Evolutionary conservation across 1,140 invertebrate species (phyloP), one percentile per base, ranked within the genome.

Genomic region (Drosophila bocqueti): DNA sequence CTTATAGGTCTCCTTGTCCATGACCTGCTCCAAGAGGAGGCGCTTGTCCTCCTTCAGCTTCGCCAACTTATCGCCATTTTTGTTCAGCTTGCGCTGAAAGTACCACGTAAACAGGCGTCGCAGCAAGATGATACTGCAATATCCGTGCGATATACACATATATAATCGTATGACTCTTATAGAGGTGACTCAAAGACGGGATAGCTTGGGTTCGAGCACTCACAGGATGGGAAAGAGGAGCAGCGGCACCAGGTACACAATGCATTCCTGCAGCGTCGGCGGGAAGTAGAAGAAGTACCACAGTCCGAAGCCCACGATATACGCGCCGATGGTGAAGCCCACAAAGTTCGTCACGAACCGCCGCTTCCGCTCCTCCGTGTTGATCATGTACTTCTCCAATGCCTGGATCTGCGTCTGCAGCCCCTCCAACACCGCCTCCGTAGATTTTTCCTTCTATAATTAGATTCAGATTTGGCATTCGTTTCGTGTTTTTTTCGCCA

Each of bases 1-100:
- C 94, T 99, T 99, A 93, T 99, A 99, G 2, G 98, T 99, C 94
- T 99, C 98, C 52, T 96, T 99, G 92, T 99, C 98, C 95, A 98
- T 99, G 38, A 99, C 98, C 93, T 98, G 96, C 91, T 99, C 98
- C 47, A 99, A 94, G 81, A 99, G 96, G 93, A 97, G 96, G 92
- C 96, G 97, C 91, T 98, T 99, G 80, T 98, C 95, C 63, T 95
- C 95, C 77, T 95, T 94, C 89, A 99, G 95, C 50, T 95, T 95
- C 58, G 93, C 93, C 49, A 99, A 93, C 93, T 96, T 96, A 71
- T 95, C 94, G 93, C 96, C 95, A 94, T 98, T 98, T 90, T 95
- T 95, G 59, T 95, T 95, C 46, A 98, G 95, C 93, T 97, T 96
- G 92, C 96, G 95, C 75, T 96, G 95, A 93, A 97, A 99, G 93